Base-by-base conservation (phyloP, 2,888 invertebrate species). In the Automeris io region DNA sequence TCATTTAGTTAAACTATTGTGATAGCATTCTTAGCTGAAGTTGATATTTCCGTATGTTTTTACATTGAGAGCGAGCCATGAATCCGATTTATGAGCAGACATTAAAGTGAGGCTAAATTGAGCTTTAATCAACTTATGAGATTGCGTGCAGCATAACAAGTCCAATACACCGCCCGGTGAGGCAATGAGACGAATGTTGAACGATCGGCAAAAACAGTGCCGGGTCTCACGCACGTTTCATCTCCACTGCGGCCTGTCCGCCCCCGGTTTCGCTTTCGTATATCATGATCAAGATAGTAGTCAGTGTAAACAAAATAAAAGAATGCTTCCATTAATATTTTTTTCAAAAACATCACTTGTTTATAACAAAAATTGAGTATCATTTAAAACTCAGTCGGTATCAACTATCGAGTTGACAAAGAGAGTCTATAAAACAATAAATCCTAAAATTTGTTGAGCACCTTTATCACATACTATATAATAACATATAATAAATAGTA, bases 151-250 rank as follows among this genome's bases (percentile, higher is more conserved):
- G 55, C 60, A 57, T 60, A 54, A 49, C 52, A 56, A 55, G 54
- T 47, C 43, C 46, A 46, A 52, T 49, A 50, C 45, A 57, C 55
- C 57, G 45, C 53, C 59, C 50, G 57, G 49, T 45, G 60, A 55
- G 60, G 72, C 64, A 72, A 66, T 68, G 64, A 62, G 51, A 49
- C 45, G 49, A 45, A 44, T 44, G 41, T 42, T 35, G 39, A 50
- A 50, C 46, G 46, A 44, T 25, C 45, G 37, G 49, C 54, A 69
- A 70, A 69, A 70, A 65, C 52, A 40, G 40, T 40, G 33, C 24
- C 43, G 41, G 44, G 50, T 40, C 52, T 46, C 53, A 56, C 58
- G 54, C 57, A 59, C 47, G 51, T 51, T 54, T 52, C 57, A 61
- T 60, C 58, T 58, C 49, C 54, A 19, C 19, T 5, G 6, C 19